Evolutionary conservation across 37 sponge, comb jelly and placozoan species (phyloP), one percentile per base, ranked within the genome.

Genomic region (Spongia lamella): DNA sequence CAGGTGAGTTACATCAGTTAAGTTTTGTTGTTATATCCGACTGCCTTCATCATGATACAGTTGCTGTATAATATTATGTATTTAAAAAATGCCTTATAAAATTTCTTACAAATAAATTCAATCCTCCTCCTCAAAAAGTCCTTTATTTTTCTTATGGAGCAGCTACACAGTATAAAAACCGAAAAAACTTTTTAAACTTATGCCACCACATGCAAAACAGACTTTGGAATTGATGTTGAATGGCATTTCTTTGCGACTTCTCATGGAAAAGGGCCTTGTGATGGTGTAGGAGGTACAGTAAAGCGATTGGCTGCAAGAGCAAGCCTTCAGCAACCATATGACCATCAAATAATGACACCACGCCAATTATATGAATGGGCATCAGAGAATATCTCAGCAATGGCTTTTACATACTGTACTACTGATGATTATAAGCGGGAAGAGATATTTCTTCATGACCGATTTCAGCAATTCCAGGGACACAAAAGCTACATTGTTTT

Each of bases 161-260:
- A 31, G 58, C 61, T 53, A 53, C 13, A 51, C 39, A 32, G 65
- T 40, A 78, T 78, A 59, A 83, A 39, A 82, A 83, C 64, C n/a
- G 77, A 7, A 77, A 82, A 37, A 84, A 77, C 56, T 71, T 84
- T 38, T 15, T 78, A 5, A 84, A 79, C 47, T 36, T 85, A 24
- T 79, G 73, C 52, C 57, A 65, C 26, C 86, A 85, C 63, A 47
- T 33, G 22, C 27, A 43, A 73, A 31, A 40, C 25, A 54, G 79
- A 85, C 38, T 85, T 85, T 57, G 86, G 86, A n/a, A 60, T 78
- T 22, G 33, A 31, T 47, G 87, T 68, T 24, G 76, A 66, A 35
- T 86, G 87, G 87, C 67, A 86, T 50, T 86, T 86, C 37, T 68
- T 53, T 66, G 86, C 86, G 33, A 85, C 86, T 33, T 78, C 84